Percentiles rank a stretch among this genome's conserved stretches.
phyloP scores from a whole-genome alignment of 2,113 vertebrate species.

The Percopsis transmontana region DNA sequence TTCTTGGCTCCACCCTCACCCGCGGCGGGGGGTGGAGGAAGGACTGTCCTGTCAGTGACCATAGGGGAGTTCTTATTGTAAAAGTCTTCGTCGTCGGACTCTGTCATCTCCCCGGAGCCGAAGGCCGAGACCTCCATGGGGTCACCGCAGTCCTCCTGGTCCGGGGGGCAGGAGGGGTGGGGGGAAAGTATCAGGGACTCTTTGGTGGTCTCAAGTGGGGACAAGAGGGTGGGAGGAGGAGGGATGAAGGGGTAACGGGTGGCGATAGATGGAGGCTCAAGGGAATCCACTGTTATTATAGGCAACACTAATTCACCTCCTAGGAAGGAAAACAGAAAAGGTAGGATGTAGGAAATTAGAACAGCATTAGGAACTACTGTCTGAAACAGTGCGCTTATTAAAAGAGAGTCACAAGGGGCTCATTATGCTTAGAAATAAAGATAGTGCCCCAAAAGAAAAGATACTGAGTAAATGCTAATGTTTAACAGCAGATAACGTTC shows the following conservation, averaged over 20 bases:
- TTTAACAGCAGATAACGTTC: conserved; percentile 22
- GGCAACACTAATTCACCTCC: conserved; percentile 97
- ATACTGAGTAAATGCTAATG: conserved; percentile 14
- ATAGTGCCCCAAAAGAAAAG: conserved; percentile 17
- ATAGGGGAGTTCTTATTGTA: conserved; percentile 89
- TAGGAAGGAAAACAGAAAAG: conserved; percentile 80
- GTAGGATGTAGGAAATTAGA: conserved; percentile 70
- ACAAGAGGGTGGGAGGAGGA: conserved; percentile 88
- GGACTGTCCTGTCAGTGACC: conserved; percentile 93
- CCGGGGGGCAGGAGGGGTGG: conserved; percentile 85
- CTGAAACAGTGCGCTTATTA: conserved; percentile 38
- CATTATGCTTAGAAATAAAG: conserved; percentile 31
- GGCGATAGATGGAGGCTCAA: conserved; percentile 92
- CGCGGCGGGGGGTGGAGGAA: conserved; percentile 79
- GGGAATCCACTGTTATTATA: conserved; percentile 94
- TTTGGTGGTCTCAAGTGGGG: conserved; percentile 88
- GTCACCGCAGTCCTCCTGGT: conserved; percentile 94
- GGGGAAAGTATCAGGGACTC: conserved; percentile 83
- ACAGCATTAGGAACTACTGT: conserved; percentile 35
- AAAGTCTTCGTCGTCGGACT: conserved; percentile 94
- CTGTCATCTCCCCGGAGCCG: conserved; percentile 92
- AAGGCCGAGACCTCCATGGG: conserved; percentile 90
- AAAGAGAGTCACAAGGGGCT: conserved; percentile 43
- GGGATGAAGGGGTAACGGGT: conserved; percentile 89
- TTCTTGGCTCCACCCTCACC: conserved; percentile 79